A percentile compares a stretch with the other conserved stretches of the same genome.
Conservation (phyloP, 2,888 invertebrate genomes). For the Agrypnus murinus region DNA sequence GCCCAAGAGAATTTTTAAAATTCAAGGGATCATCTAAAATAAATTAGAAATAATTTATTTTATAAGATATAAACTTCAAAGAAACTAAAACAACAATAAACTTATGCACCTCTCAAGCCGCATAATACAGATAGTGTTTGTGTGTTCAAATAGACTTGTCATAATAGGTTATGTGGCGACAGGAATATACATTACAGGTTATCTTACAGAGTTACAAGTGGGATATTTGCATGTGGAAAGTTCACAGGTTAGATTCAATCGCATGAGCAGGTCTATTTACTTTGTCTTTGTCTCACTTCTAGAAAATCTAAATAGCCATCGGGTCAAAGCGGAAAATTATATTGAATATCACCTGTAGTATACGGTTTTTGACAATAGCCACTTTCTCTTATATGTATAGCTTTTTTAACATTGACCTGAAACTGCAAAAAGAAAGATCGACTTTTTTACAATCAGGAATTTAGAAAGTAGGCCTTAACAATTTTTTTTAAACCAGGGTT, state of each 20-base stretch:
- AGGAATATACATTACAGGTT: constrained; percentile 64
- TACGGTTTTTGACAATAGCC: background rate
- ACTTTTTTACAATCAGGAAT: constrained; percentile 27
- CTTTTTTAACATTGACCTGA: background rate
- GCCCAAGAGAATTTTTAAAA: too few species aligned
- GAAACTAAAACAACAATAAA: constrained; percentile 49
- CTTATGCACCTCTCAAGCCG: constrained; percentile 45
- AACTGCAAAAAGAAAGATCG: constrained; percentile 1
- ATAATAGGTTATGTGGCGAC: constrained; percentile 66
- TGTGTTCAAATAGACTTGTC: constrained; percentile 66
- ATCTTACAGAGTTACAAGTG: constrained; percentile 65
- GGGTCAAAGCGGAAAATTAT: background rate
- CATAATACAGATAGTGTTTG: constrained; percentile 53
- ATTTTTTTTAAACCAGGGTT: constrained; percentile 49
- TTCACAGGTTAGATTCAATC: constrained; percentile 54
- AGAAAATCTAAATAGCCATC: constrained; percentile 42
- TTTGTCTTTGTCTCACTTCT: constrained; percentile 57
- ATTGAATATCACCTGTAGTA: too few species aligned
- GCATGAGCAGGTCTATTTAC: constrained; percentile 49
- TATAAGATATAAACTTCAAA: too few species aligned
- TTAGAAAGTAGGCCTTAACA: constrained; percentile 52
- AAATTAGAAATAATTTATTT: constrained; percentile 35
- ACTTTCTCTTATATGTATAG: constrained; percentile 8
- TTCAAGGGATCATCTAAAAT: too few species aligned
- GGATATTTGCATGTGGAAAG: constrained; percentile 69